phyloP scores from a whole-genome alignment of 2,113 vertebrate genomes.

The Synodontis membranacea region DNA sequence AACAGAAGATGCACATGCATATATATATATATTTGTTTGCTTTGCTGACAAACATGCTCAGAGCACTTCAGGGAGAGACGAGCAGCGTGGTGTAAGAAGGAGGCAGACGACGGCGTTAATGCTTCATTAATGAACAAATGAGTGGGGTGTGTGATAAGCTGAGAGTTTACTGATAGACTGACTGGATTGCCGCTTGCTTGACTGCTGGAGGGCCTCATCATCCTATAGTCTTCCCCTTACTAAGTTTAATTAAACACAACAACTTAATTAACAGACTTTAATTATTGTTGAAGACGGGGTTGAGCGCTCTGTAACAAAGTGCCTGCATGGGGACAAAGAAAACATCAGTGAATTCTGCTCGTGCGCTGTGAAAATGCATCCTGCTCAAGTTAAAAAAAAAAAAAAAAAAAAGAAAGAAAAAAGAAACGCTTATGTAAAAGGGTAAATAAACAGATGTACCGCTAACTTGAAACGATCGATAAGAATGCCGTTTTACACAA shows the following conservation, averaged over 20 bases:
- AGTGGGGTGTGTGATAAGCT: slow-evolving; percentile 35
- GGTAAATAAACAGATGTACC: slow-evolving; percentile 2
- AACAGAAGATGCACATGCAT: not conserved
- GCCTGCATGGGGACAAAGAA: slow-evolving; percentile 27
- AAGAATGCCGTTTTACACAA: not conserved
- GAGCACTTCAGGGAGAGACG: slow-evolving; percentile 20
- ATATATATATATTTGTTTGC: not conserved
- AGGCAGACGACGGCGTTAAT: slow-evolving; percentile 48
- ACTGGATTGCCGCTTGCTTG: slow-evolving; percentile 45
- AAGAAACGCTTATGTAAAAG: not conserved
- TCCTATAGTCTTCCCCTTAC: slow-evolving; percentile 46
- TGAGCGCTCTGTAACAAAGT: slow-evolving; percentile 42
- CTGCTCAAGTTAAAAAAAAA: not conserved
- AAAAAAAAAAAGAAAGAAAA: no score
- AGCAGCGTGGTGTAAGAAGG: not conserved
- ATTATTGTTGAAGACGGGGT: slow-evolving; percentile 48
- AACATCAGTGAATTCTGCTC: not conserved
- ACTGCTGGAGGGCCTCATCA: slow-evolving; percentile 40
- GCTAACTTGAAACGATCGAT: not conserved
- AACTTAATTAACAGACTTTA: slow-evolving; percentile 51
- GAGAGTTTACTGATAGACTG: slow-evolving; percentile 36
- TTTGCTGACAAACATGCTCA: not conserved
- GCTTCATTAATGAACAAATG: slow-evolving; percentile 58
- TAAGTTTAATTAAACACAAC: slow-evolving; percentile 54
- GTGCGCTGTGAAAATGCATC: not conserved